Percentiles rank a stretch among this genome's conserved stretches.
phyloP scores from a whole-genome alignment of 2,113 vertebrate genomes.

The Indicator maculatus region DNA sequence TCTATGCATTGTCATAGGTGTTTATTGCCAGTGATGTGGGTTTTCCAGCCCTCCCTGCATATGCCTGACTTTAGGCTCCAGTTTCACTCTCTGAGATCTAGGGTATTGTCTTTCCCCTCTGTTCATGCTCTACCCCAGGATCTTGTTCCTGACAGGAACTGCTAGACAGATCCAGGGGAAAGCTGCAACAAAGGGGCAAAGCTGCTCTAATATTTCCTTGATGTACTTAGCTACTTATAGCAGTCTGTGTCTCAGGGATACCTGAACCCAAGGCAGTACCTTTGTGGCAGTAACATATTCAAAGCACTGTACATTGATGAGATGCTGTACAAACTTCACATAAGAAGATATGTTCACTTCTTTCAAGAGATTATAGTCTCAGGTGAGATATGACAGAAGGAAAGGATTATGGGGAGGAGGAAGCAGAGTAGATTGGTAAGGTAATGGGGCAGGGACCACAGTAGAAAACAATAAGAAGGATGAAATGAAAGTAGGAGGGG shows the following conservation, averaged over 20 bases:
- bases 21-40: not conserved
- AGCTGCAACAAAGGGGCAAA: not conserved
- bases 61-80: not conserved
- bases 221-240: not conserved
- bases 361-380: not conserved
- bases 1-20: not conserved
- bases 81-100: not conserved
- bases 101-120: not conserved
- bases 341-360: not conserved
- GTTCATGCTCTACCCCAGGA: not conserved
- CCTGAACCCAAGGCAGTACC: not conserved
- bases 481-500: not conserved
- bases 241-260: not conserved
- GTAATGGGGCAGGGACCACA: not conserved
- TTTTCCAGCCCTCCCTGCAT: not conserved
- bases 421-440: not conserved
- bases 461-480: not conserved
- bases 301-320: not conserved
- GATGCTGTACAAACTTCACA: not conserved
- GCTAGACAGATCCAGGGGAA: not conserved
- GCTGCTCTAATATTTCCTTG: not conserved
- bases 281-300: not conserved
- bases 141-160: not conserved
- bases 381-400: fast-evolving
- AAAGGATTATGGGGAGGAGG: not conserved